phyloP scores from a whole-genome alignment of 2,113 vertebrate genomes.

The Empidonax alnorum region DNA sequence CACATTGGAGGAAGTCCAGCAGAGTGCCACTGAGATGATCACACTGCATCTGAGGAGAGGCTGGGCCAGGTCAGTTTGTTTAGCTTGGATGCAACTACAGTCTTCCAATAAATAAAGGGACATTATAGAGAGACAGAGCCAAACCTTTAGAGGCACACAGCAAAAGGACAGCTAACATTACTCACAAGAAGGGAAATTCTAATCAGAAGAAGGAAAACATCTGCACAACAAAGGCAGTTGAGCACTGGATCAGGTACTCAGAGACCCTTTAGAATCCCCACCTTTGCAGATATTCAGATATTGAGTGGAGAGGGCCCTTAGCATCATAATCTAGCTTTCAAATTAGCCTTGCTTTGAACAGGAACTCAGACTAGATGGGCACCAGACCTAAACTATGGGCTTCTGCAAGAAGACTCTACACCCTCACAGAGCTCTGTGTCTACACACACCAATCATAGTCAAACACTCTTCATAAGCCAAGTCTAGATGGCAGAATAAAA shows the following conservation, averaged over 20 bases:
- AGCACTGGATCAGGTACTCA: neutral
- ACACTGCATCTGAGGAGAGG: neutral
- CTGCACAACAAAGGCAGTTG: neutral
- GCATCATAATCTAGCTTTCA: neutral
- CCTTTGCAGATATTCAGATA: neutral
- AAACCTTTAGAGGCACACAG: neutral
- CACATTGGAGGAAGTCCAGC: neutral
- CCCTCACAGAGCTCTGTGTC: fast-evolving
- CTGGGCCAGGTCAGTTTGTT: neutral
- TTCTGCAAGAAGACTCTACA: neutral
- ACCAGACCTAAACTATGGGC: neutral
- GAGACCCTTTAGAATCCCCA: neutral
- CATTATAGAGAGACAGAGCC: neutral
- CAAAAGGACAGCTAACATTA: neutral
- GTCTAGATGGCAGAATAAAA: neutral
- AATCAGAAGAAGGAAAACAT: neutral
- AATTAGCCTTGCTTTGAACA: neutral
- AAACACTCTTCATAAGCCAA: neutral
- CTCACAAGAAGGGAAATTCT: neutral
- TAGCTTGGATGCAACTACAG: neutral
- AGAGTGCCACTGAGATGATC: neutral
- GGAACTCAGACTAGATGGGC: neutral
- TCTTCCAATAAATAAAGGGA: neutral
- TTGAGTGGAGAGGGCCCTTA: neutral
- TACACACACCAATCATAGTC: neutral